These are phyloP conservation scores for Hyalella azteca DNA, from an alignment of 2,888 invertebrate genomes.

Conservation along the genomic window DNA sequence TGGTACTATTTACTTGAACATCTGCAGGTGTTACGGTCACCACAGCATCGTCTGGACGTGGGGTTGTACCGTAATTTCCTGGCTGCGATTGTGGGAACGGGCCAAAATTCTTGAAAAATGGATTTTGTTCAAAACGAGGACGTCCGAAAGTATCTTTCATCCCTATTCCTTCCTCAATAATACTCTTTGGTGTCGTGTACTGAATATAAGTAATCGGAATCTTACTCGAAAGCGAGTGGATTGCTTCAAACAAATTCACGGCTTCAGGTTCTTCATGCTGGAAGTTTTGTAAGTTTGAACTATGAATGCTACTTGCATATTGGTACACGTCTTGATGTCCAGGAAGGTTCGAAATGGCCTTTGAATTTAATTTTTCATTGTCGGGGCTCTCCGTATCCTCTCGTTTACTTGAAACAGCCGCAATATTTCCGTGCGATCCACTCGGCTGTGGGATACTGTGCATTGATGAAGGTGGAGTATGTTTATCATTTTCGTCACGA, in stretches of 20 bases:
- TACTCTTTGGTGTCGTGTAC: not conserved
- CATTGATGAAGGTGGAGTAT: no score
- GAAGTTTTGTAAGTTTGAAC: conserved; percentile 9
- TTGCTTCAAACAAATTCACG: not conserved
- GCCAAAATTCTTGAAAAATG: conserved; percentile 14
- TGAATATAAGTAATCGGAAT: not conserved
- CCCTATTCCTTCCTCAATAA: not conserved
- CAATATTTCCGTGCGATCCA: no score
- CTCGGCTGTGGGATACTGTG: no score
- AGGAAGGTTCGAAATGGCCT: not conserved
- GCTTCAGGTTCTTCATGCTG: not conserved
- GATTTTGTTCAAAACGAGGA: conserved; percentile 6
- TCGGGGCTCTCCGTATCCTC: not conserved
- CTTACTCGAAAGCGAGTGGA: not conserved
- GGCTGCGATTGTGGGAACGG: not conserved
- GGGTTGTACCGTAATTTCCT: not conserved
- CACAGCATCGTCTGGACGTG: not conserved
- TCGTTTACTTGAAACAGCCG: no score
- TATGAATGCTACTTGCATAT: not conserved
- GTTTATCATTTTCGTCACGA: no score
- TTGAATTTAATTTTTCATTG: no score
- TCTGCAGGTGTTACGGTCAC: not conserved
- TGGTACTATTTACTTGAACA: not conserved
- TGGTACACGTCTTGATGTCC: not conserved
- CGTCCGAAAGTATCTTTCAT: conserved; percentile 4